Evolutionary conservation across 2,113 vertebrate genomes (phyloP).

Genomic region (human): DNA sequence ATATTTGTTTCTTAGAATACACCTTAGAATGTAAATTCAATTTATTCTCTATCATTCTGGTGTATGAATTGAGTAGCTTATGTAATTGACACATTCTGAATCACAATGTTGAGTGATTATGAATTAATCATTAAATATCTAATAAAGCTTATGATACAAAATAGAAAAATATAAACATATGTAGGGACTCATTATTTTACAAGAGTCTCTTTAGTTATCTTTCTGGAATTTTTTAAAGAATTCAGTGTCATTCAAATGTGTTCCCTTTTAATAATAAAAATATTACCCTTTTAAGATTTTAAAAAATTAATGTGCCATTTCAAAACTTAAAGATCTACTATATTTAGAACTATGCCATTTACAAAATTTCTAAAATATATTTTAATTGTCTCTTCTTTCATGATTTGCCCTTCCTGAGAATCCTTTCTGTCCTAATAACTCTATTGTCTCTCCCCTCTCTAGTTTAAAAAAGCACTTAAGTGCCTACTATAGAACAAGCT

Average conservation of each 20-base stretch:
- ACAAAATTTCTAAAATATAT: slow-evolving; percentile 48
- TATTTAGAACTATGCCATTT: slow-evolving; percentile 53
- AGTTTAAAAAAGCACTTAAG: not conserved
- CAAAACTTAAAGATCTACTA: slow-evolving; percentile 59
- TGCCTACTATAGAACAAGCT: not conserved
- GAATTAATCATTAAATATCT: slow-evolving; percentile 52
- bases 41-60: not conserved
- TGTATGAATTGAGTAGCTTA: not conserved
- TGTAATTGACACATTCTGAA: not conserved
- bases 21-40: not conserved
- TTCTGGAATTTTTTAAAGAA: slow-evolving; percentile 50
- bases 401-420: not conserved
- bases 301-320: slow-evolving; percentile 48
- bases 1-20: not conserved
- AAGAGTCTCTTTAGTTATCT: slow-evolving; percentile 37
- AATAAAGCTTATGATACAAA: not conserved
- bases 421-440: not conserved
- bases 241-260: slow-evolving; percentile 53
- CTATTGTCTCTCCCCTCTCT: not conserved
- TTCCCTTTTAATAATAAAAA: slow-evolving; percentile 73
- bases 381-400: not conserved
- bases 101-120: not conserved
- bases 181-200: slow-evolving; percentile 62
- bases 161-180: slow-evolving; percentile 21
- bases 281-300: slow-evolving; percentile 64